Percentiles rank a stretch among this genome's conserved stretches.
Evolutionary conservation across 2,113 vertebrate species (phyloP).

Genomic region (Echinops telfairi): DNA sequence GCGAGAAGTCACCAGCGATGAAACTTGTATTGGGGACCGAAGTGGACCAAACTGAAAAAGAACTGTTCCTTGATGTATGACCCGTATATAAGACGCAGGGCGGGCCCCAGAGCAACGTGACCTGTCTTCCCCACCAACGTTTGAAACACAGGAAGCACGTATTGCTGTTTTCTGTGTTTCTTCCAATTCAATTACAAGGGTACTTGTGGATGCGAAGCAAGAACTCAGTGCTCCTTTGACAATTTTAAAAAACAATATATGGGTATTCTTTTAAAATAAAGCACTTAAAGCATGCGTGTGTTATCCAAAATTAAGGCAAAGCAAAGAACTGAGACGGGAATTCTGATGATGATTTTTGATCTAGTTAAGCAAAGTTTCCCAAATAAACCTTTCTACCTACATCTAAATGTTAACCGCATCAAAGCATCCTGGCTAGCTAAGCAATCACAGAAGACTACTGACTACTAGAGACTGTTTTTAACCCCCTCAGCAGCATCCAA

Average conservation of each 20-base stretch:
- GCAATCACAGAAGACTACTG: slow-evolving; percentile 41
- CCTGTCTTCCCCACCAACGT: neutral
- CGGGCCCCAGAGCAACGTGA: neutral
- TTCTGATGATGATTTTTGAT: slow-evolving; percentile 39
- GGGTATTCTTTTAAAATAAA: slow-evolving; percentile 19
- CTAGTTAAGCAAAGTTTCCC: neutral
- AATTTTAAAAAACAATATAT: slow-evolving; percentile 36
- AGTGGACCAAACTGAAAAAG: neutral
- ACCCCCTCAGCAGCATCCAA: neutral
- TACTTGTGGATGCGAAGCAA: neutral
- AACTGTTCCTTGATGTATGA: neutral
- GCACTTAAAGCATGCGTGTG: slow-evolving; percentile 1
- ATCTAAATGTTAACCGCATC: neutral
- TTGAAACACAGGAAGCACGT: neutral
- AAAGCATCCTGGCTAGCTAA: neutral
- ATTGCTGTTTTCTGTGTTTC: neutral
- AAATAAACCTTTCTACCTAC: slow-evolving; percentile 16
- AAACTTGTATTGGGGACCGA: neutral
- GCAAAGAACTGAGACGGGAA: neutral
- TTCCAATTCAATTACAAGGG: neutral
- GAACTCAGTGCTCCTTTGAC: neutral
- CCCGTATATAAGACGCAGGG: too few relatives aligned
- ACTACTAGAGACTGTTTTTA: neutral
- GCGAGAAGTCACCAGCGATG: neutral
- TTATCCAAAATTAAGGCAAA: neutral